Conservation (phyloP, 2,113 vertebrate genomes). For the Myrmophylax atrothorax region DNA sequence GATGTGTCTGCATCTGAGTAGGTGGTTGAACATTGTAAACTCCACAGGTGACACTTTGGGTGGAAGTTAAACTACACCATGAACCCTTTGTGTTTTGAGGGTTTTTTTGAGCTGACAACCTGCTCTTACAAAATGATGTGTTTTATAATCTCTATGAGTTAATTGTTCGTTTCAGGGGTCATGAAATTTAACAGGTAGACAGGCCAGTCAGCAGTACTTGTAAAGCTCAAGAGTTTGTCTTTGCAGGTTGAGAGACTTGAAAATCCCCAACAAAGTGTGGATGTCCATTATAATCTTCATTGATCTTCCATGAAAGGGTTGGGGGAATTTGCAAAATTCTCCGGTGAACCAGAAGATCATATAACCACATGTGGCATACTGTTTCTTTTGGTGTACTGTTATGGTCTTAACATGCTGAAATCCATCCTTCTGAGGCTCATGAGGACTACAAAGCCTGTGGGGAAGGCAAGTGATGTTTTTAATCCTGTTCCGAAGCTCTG, state of each 20-base stretch:
- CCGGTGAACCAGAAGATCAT: not conserved
- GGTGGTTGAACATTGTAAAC: not conserved
- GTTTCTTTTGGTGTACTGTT: not conserved
- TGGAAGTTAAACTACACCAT: not conserved
- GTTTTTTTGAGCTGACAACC: not conserved
- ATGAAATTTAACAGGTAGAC: slow-evolving; percentile 19
- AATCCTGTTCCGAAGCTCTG: not conserved
- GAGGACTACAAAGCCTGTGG: not conserved
- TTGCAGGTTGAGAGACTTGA: not conserved
- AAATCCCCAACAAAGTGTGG: not conserved
- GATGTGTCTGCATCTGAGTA: not conserved
- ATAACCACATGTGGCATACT: not conserved
- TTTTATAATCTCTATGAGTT: slow-evolving; percentile 29
- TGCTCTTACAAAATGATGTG: not conserved
- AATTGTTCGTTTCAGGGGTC: slow-evolving; percentile 48
- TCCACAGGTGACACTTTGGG: not conserved
- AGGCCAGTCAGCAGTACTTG: not conserved
- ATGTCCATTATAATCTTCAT: not conserved
- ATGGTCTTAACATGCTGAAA: not conserved
- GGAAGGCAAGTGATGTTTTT: not conserved
- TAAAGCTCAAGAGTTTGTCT: not conserved
- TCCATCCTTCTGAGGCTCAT: not conserved
- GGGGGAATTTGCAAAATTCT: not conserved
- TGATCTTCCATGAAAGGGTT: not conserved
- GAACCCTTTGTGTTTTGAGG: not conserved